These are phyloP conservation scores for Ctenochaetus hawaiiensis DNA, from an alignment of 2,797 vertebrate genomes.

Conservation along the genomic window DNA sequence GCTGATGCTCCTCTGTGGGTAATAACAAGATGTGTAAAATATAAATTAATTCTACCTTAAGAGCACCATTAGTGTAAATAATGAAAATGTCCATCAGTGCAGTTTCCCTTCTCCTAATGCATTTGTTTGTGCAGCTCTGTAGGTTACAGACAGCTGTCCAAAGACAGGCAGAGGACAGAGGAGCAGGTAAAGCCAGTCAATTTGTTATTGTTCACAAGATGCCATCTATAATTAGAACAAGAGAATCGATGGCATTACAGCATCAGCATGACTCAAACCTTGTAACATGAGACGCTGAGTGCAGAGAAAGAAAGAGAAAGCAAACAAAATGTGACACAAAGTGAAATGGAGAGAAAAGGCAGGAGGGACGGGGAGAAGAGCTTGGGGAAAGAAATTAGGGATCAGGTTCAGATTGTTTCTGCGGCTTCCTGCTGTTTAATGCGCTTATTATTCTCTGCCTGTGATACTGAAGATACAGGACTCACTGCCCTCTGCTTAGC, in stretches of 20 bases:
- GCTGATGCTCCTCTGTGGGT: background rate
- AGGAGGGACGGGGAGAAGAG: background rate
- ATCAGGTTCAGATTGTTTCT: slow-evolving; percentile 39
- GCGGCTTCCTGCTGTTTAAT: slow-evolving; percentile 6
- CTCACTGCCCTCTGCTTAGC: background rate
- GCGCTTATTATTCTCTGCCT: slow-evolving; percentile 7
- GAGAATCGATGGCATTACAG: slow-evolving; percentile 59
- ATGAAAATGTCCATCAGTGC: slow-evolving; percentile 26
- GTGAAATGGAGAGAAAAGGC: slow-evolving; percentile 20
- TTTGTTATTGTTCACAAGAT: slow-evolving; percentile 43
- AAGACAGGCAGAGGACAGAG: slow-evolving; percentile 28
- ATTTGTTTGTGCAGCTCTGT: slow-evolving; percentile 14
- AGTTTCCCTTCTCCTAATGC: slow-evolving; percentile 2
- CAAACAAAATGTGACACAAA: slow-evolving; percentile 1
- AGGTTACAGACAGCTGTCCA: slow-evolving; percentile 20
- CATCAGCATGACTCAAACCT: slow-evolving; percentile 27
- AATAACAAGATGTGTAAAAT: background rate
- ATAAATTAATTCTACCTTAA: background rate
- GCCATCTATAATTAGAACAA: slow-evolving; percentile 67
- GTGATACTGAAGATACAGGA: background rate
- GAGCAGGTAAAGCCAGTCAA: slow-evolving; percentile 9
- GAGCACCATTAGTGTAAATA: background rate
- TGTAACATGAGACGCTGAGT: slow-evolving; percentile 49
- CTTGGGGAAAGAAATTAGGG: background rate
- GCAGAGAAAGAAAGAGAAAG: slow-evolving; percentile 30